Percentiles rank a stretch among this genome's conserved stretches.
These are phyloP conservation scores for Archivesica marissinica DNA, from an alignment of 1,140 invertebrate genomes.

Conservation along the genomic window DNA sequence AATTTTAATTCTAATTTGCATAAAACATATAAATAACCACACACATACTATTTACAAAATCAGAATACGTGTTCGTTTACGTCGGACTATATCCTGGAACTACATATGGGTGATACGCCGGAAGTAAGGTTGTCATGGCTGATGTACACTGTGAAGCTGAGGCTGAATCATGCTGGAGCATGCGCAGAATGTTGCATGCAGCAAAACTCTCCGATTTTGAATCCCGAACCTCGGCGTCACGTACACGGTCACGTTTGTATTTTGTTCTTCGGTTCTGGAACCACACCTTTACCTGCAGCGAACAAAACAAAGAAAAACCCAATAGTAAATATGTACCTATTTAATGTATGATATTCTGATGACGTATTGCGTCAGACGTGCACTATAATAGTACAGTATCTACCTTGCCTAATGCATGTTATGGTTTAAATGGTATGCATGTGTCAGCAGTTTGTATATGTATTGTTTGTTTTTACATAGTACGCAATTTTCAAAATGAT, in stretches of 20 bases:
- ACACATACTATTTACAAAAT: background rate
- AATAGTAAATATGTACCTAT: background rate
- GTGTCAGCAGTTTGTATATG: too few relatives aligned
- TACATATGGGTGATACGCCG: slow-evolving; percentile 44
- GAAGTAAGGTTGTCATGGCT: slow-evolving; percentile 26
- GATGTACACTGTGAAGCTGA: background rate
- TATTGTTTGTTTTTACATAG: too few relatives aligned
- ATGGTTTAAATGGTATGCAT: too few relatives aligned
- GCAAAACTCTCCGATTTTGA: slow-evolving; percentile 74
- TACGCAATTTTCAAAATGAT: too few relatives aligned
- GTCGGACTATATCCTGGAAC: slow-evolving; percentile 55
- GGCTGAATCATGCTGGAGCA: slow-evolving; percentile 67
- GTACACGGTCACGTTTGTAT: slow-evolving; percentile 81
- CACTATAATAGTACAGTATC: too few relatives aligned
- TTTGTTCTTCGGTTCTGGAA: slow-evolving; percentile 86
- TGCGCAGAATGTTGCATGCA: slow-evolving; percentile 74
- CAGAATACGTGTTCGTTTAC: slow-evolving; percentile 8
- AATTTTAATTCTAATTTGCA: background rate
- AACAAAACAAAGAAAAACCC: background rate
- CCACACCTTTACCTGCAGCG: slow-evolving; percentile 86
- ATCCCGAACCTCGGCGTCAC: slow-evolving; percentile 71
- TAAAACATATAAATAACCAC: background rate
- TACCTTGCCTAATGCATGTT: too few relatives aligned
- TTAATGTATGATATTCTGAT: too few relatives aligned
- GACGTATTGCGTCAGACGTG: too few relatives aligned